Percentiles rank a stretch among this genome's conserved stretches.
phyloP scores from a whole-genome alignment of 2,888 invertebrate species.

The Amphipoea oculea region DNA sequence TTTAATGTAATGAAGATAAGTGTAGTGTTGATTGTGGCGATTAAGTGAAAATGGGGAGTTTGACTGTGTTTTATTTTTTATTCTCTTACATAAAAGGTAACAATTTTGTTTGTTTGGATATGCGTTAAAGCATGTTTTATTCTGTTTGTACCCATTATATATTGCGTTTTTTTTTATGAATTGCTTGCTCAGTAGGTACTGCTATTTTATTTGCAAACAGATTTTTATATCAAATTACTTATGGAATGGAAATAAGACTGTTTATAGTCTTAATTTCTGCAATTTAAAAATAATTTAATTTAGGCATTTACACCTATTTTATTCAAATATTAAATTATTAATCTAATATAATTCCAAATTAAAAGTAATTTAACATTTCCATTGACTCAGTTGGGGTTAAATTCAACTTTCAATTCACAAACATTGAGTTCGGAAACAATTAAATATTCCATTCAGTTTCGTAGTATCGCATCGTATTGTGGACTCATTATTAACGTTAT shows the following conservation, averaged over 20 bases:
- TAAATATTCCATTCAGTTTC: constrained; percentile 17
- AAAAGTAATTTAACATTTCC: constrained; percentile 15
- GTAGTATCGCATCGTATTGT: constrained; percentile 4
- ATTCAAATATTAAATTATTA: neutral
- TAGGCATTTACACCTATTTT: neutral
- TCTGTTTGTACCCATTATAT: neutral
- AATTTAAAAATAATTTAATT: neutral
- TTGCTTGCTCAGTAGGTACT: neutral
- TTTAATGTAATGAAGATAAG: constrained; percentile 44
- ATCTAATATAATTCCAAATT: neutral
- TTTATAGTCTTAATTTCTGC: neutral
- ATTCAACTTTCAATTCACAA: constrained; percentile 29
- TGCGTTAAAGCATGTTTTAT: neutral
- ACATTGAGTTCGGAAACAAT: constrained; percentile 30
- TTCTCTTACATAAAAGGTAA: constrained; percentile 79
- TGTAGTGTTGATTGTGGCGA: constrained; percentile 43
- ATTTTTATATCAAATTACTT: neutral
- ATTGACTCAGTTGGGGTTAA: neutral
- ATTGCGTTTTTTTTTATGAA: neutral
- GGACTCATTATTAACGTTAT: constrained; percentile 2
- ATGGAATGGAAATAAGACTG: neutral
- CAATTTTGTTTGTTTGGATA: neutral
- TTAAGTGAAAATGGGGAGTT: constrained; percentile 73
- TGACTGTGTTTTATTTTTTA: constrained; percentile 73
- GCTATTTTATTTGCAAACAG: neutral